Evolutionary conservation across 1,140 invertebrate species (phyloP), one percentile per base, ranked within the genome.

Genomic region (Drosophila bifasciata): DNA sequence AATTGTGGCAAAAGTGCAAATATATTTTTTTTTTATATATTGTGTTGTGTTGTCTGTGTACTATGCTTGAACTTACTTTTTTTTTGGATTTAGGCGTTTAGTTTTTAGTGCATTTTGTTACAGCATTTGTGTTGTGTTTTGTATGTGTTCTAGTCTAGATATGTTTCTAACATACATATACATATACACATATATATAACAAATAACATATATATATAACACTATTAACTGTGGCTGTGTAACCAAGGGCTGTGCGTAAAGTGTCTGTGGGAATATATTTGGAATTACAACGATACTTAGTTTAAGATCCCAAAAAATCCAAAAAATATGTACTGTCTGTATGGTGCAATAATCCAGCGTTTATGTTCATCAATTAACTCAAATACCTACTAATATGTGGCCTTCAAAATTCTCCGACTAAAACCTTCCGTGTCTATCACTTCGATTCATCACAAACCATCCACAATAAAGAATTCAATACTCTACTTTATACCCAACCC

Each of bases 1-100:
- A 66, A 72, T 46, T 66, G 71, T 74, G 64, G 69, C 59, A 57
- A 40, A 51, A 49, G 44, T 21, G 25, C 50, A 49, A 49, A 62
- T 53, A n/a, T n/a, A n/a, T n/a, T n/a, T n/a, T 23, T 56, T 36
- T 74, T 59, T 64, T 76, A 51, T 43, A n/a, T n/a, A n/a, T n/a
- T n/a, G 9, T 78, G 53, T 66, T 71, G 32, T 45, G 59, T 60
- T 46, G 44, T 56, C 74, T 57, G 45, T 52, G 41, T 75, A 55
- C 21, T 32, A 16, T 64, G 68, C 78, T 73, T 81, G 59, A 80
- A 80, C 66, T 72, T n/a, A n/a, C n/a, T n/a, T n/a, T n/a, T n/a
- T 81, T 81, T 72, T 32, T 32, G 51, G n/a, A n/a, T 53, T 64
- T 66, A 62, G 67, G 45, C 40, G 39, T 56, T 11, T 72, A 63